Conservation (phyloP, 1,140 invertebrate species). For the Brachionus asplanchnoidis region DNA sequence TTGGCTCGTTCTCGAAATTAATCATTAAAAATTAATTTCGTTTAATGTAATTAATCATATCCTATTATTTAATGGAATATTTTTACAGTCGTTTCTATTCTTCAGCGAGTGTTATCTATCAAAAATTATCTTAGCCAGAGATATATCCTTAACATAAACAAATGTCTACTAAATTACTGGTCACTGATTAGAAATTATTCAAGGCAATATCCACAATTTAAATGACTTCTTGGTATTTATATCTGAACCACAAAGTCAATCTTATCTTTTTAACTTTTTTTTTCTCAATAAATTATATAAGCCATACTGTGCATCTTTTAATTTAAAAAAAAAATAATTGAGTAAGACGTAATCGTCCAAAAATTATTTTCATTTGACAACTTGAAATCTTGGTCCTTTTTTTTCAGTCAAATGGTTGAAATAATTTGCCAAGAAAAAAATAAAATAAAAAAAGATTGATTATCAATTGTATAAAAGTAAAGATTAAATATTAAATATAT, state of each 20-base stretch:
- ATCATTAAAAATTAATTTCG: neutral
- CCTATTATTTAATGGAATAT: neutral
- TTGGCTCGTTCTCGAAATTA: neutral
- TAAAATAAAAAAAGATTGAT: no score
- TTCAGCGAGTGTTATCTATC: neutral
- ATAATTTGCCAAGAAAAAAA: no score
- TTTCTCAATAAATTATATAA: neutral
- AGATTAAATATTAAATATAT: no score
- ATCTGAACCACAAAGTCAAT: no score
- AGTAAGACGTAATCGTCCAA: no score
- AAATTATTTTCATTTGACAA: no score
- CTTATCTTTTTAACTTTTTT: neutral
- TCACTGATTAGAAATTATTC: neutral
- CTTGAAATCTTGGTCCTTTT: no score
- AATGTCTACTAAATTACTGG: neutral
- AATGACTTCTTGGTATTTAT: neutral
- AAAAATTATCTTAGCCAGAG: neutral
- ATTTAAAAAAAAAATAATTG: no score
- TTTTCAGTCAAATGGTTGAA: no score
- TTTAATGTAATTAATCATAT: slow-evolving; percentile 6
- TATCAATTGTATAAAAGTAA: no score
- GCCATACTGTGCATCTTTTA: no score
- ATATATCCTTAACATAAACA: neutral
- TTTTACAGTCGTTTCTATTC: neutral
- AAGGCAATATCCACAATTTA: neutral